These are phyloP conservation scores for Dendropsophus ebraccatus DNA, from an alignment of 2,113 vertebrate genomes.

Conservation along the genomic window DNA sequence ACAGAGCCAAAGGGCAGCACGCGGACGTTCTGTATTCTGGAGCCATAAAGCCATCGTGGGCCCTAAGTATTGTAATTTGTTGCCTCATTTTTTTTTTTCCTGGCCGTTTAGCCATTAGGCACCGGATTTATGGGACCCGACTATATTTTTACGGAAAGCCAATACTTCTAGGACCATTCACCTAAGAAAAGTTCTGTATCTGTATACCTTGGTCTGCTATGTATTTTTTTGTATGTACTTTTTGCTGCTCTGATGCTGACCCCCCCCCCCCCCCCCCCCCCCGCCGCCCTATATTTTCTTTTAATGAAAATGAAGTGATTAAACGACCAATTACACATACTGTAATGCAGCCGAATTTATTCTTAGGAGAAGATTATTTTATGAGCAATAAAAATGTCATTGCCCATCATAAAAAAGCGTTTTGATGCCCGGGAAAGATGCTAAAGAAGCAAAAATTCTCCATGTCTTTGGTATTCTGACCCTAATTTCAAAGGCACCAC, in stretches of 20 bases:
- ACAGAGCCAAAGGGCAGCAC: no score
- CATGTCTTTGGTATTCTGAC: constrained; percentile 18
- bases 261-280: neutral
- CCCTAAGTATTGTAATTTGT: no score
- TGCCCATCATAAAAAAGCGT: neutral
- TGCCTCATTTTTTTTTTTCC: no score
- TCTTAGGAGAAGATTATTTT: neutral
- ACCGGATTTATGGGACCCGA: no score
- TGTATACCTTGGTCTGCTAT: neutral
- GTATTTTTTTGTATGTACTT: neutral
- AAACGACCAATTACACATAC: neutral
- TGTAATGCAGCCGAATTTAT: neutral
- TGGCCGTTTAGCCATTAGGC: no score
- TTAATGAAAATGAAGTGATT: constrained; percentile 4
- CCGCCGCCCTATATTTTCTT: no score
- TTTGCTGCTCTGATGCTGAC: neutral
- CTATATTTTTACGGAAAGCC: no score
- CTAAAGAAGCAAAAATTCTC: constrained; percentile 15
- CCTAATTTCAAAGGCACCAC: constrained; percentile 22
- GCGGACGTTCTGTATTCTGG: no score
- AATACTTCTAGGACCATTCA: no score
- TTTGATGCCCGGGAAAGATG: neutral
- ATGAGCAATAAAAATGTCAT: neutral
- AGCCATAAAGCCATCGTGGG: no score
- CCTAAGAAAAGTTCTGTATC: no score